Evolutionary conservation across 2,797 vertebrate genomes (phyloP).

Genomic region (Molossus alvarezi): DNA sequence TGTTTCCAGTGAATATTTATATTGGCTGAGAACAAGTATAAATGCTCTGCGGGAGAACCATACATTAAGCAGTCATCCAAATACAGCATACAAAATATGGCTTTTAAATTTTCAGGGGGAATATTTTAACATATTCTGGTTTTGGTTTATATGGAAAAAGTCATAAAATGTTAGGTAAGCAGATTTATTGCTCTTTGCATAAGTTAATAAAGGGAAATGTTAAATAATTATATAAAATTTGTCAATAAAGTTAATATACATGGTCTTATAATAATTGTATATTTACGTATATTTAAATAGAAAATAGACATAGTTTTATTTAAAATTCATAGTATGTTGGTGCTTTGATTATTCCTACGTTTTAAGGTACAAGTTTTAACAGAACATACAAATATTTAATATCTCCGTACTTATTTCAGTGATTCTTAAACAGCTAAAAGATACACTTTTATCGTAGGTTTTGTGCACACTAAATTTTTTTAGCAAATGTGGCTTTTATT

Average conservation of each 20-base stretch:
- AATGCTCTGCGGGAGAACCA: not conserved
- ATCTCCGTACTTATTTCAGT: not conserved
- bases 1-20: constrained; percentile 28
- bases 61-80: constrained; percentile 2
- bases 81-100: not conserved
- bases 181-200: constrained; percentile 75
- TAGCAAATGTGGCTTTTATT: not conserved
- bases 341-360: constrained; percentile 28
- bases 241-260: constrained; percentile 78
- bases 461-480: not conserved
- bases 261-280: constrained; percentile 75
- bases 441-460: constrained; percentile 3
- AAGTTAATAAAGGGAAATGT: constrained; percentile 77
- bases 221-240: constrained; percentile 79
- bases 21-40: constrained; percentile 49
- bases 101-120: constrained; percentile 3
- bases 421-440: constrained; percentile 39
- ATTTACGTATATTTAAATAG: constrained; percentile 72
- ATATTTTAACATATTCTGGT: constrained; percentile 20
- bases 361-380: constrained; percentile 52
- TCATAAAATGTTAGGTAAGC: constrained; percentile 66
- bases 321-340: constrained; percentile 9
- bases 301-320: not conserved
- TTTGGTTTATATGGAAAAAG: constrained; percentile 12
- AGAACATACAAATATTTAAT: constrained; percentile 54